Evolutionary conservation across 1,140 invertebrate species (phyloP).

Genomic region (Ectropis grisescens): DNA sequence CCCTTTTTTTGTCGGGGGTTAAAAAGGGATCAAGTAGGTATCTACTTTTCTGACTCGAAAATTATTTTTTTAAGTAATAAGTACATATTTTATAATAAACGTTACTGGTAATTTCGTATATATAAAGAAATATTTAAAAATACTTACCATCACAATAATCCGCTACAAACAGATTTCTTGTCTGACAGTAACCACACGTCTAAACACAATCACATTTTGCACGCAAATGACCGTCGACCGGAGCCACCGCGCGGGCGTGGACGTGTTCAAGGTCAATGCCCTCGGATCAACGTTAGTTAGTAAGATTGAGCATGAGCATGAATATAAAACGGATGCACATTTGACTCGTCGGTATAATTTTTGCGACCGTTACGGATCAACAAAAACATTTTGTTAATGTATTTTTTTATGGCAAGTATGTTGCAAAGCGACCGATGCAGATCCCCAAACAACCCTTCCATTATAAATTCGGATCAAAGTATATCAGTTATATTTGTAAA

Average conservation of each 20-base stretch:
- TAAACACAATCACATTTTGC: not conserved
- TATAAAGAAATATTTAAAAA: not conserved
- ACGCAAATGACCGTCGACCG: not conserved
- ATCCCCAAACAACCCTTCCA: too few species aligned
- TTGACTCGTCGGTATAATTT: too few species aligned
- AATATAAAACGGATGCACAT: too few species aligned
- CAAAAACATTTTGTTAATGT: too few species aligned
- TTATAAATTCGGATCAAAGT: too few species aligned
- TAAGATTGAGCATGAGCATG: not conserved
- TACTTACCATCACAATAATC: not conserved
- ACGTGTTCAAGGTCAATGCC: not conserved
- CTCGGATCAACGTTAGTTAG: conserved; percentile 1
- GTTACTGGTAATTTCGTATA: not conserved
- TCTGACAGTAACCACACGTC: not conserved
- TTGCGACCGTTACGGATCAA: too few species aligned
- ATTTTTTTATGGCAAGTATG: too few species aligned
- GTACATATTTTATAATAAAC: not conserved
- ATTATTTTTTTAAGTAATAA: not conserved
- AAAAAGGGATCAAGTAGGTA: too few species aligned
- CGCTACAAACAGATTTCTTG: not conserved
- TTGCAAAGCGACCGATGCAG: too few species aligned
- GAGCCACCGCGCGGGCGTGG: not conserved
- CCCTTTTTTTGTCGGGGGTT: too few species aligned
- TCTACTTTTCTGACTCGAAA: not conserved
- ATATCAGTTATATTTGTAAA: too few species aligned